A percentile compares a stretch with the other conserved stretches of the same genome.
Conservation (phyloP, 2,888 invertebrate species). For the Augochlorella aurata region DNA sequence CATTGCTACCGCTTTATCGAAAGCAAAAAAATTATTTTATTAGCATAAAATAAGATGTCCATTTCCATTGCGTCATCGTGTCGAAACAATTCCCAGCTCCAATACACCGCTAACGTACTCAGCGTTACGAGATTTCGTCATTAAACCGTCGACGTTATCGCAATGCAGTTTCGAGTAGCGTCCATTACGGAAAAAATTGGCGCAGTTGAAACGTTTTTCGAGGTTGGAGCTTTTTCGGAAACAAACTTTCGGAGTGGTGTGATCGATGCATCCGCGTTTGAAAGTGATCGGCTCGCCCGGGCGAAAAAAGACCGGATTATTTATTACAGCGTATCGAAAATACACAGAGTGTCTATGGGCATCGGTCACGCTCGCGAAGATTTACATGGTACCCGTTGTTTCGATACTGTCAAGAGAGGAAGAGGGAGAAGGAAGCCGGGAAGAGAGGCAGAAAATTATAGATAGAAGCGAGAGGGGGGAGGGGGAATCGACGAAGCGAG, state of each 20-base stretch:
- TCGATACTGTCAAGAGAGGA: not conserved
- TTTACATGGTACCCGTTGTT: conserved; percentile 38
- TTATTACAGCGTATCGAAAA: conserved; percentile 44
- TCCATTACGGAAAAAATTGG: conserved; percentile 23
- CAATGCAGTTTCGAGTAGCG: not conserved
- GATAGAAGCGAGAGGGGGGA: not conserved
- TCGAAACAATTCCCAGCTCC: not conserved
- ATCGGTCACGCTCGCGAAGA: conserved; percentile 37
- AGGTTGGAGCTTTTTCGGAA: conserved; percentile 28
- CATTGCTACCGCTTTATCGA: too few species aligned
- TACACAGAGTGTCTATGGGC: conserved; percentile 34
- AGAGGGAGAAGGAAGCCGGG: not conserved
- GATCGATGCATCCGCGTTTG: conserved; percentile 36
- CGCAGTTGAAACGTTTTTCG: conserved; percentile 4
- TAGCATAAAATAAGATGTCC: not conserved
- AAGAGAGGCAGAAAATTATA: not conserved
- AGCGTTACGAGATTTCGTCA: conserved; percentile 6
- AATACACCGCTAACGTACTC: not conserved
- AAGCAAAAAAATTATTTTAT: not conserved
- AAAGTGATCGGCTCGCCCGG: not conserved
- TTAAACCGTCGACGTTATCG: conserved; percentile 8
- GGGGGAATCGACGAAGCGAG: not conserved
- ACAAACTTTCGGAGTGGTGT: conserved; percentile 30
- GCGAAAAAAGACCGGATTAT: conserved; percentile 24
- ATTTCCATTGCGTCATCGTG: not conserved